Percentiles rank a stretch among this genome's conserved stretches.
phyloP scores from a whole-genome alignment of 2,888 invertebrate species.

The Hemistola chrysoprasaria region DNA sequence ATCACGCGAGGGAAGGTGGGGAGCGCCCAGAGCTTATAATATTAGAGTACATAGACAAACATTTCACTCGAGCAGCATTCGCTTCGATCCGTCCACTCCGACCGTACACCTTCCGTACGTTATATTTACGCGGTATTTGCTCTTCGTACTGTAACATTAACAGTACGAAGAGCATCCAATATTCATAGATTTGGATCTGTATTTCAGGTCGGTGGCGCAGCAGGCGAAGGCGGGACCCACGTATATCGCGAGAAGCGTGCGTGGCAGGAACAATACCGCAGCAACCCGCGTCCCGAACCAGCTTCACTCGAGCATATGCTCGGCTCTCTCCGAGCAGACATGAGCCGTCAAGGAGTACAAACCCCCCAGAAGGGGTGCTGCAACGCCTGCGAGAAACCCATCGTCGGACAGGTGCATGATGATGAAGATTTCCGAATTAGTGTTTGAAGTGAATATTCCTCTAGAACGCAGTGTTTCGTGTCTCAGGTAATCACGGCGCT shows the following conservation, averaged over 20 bases:
- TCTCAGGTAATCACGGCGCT: slow-evolving; percentile 94
- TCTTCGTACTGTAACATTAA: slow-evolving; percentile 18
- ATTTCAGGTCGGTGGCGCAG: slow-evolving; percentile 67
- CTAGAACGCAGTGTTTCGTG: slow-evolving; percentile 43
- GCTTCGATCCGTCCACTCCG: slow-evolving; percentile 64
- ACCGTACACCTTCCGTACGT: slow-evolving; percentile 67
- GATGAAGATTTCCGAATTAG: background rate
- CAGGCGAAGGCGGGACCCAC: slow-evolving; percentile 77
- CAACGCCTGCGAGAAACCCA: slow-evolving; percentile 99
- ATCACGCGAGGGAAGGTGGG: slow-evolving; percentile 76
- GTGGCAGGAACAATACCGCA: slow-evolving; percentile 79
- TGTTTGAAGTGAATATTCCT: slow-evolving; percentile 23
- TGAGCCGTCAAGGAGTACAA: slow-evolving; percentile 99
- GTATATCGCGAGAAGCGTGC: slow-evolving; percentile 84
- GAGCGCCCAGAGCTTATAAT: slow-evolving; percentile 74
- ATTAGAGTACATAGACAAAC: slow-evolving; percentile 79
- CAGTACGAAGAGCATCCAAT: background rate
- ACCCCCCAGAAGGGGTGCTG: slow-evolving; percentile 99
- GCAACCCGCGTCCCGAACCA: slow-evolving; percentile 81
- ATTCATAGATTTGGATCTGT: slow-evolving; percentile 11
- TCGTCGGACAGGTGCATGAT: slow-evolving; percentile 93
- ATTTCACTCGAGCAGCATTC: slow-evolving; percentile 77
- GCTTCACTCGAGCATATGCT: slow-evolving; percentile 90
- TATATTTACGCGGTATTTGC: slow-evolving; percentile 29
- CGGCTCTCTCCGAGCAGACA: slow-evolving; percentile 96